phyloP scores from a whole-genome alignment of 2,888 invertebrate species.

The Aquatica leii region DNA sequence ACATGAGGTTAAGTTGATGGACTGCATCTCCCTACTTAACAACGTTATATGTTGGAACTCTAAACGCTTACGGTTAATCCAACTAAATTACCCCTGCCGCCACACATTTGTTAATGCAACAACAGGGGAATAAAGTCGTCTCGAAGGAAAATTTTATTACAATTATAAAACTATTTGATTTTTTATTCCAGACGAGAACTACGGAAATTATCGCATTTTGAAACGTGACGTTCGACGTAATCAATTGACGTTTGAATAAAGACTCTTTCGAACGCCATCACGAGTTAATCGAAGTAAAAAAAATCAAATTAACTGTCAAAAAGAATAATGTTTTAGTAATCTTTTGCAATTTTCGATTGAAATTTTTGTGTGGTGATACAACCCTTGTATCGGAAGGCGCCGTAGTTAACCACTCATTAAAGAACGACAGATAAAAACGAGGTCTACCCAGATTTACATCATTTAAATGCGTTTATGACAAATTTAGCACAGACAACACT shows the following conservation, averaged over 20 bases:
- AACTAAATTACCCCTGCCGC: constrained; percentile 27
- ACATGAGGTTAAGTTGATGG: constrained; percentile 31
- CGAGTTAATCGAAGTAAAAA: constrained; percentile 42
- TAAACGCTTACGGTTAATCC: constrained; percentile 21
- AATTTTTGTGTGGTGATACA: constrained; percentile 11
- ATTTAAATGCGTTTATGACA: constrained; percentile 50
- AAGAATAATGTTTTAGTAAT: constrained; percentile 6
- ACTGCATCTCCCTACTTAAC: constrained; percentile 25
- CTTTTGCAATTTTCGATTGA: constrained; percentile 15
- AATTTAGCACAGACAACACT: constrained; percentile 51
- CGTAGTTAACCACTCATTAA: constrained; percentile 36
- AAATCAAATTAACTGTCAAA: constrained; percentile 44
- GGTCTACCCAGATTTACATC: constrained; percentile 42
- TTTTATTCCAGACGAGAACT: constrained; percentile 23
- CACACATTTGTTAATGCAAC: constrained; percentile 14
- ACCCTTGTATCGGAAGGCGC: constrained; percentile 35
- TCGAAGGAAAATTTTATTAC: background rate
- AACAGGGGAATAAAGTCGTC: background rate
- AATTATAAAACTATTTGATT: too few species aligned
- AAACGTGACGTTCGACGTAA: constrained; percentile 31
- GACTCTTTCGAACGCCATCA: constrained; percentile 46
- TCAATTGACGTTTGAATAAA: constrained; percentile 51
- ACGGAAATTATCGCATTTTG: constrained; percentile 15
- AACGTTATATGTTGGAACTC: constrained; percentile 18
- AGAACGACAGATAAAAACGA: constrained; percentile 33